Conservation (phyloP, 2,113 vertebrate genomes). For the Phalacrocorax pelagicus region DNA sequence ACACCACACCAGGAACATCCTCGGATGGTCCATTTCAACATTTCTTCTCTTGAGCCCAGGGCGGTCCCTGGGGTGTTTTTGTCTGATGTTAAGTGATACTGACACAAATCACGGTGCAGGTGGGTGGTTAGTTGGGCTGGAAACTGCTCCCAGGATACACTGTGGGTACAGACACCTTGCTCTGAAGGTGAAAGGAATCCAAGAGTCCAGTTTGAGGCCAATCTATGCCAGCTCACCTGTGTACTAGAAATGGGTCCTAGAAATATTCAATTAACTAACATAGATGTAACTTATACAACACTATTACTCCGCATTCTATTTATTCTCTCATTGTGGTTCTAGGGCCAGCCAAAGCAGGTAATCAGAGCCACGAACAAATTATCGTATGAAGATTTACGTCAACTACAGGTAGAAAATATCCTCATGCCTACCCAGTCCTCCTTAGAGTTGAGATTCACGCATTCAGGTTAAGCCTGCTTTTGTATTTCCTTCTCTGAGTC, state of each 20-base stretch:
- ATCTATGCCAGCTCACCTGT: background rate
- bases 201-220: background rate
- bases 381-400: background rate
- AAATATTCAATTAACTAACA: background rate
- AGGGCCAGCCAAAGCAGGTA: background rate
- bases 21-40: background rate
- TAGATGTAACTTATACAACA: background rate
- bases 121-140: background rate
- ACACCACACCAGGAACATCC: background rate
- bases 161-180: background rate
- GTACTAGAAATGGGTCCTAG: accelerated
- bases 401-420: background rate
- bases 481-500: background rate
- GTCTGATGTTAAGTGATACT: too few relatives aligned
- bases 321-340: background rate
- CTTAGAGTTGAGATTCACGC: background rate
- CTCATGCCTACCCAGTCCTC: background rate
- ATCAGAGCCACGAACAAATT: background rate
- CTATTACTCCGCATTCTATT: background rate
- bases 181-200: background rate
- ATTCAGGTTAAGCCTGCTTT: background rate
- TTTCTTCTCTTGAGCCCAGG: background rate
- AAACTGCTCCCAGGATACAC: background rate
- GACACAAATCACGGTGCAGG: background rate
- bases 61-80: background rate